Conservation (phyloP, 2,888 invertebrate species). For the Philereme vetulata region DNA sequence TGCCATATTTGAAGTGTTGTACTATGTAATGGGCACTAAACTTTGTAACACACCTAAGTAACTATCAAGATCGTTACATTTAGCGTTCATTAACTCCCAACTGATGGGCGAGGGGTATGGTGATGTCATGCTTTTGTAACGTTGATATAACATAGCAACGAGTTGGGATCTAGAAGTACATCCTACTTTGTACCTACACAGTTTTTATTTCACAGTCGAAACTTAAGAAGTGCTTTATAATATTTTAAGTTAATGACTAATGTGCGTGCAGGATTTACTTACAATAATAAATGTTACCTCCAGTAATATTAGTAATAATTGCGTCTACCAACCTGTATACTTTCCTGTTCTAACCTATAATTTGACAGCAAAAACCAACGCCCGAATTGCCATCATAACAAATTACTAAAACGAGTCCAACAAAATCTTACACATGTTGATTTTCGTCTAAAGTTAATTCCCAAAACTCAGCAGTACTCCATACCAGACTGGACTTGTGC, state of each 20-base stretch:
- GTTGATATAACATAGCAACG: neutral
- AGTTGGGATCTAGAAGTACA: no score
- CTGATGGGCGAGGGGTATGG: constrained; percentile 39
- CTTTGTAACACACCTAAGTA: constrained; percentile 11
- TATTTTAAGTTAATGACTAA: no score
- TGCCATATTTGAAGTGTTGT: constrained; percentile 12
- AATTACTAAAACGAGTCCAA: neutral
- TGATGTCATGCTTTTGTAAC: constrained; percentile 45
- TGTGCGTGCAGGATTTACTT: neutral
- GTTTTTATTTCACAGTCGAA: no score
- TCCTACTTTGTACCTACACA: no score
- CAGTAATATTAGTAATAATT: neutral
- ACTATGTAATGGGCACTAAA: constrained; percentile 14
- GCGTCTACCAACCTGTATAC: constrained; percentile 19
- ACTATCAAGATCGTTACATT: constrained; percentile 45
- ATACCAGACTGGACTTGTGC: no score
- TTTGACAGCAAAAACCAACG: constrained; percentile 28
- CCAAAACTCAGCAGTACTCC: no score
- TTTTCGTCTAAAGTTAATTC: no score
- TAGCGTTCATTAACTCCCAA: constrained; percentile 51
- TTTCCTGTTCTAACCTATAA: constrained; percentile 34
- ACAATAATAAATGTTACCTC: neutral
- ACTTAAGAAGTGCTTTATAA: no score
- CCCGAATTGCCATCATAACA: neutral
- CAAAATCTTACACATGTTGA: no score